Evolutionary conservation across 2,113 vertebrate genomes (phyloP).

Genomic region (Acrocephalus kingi): DNA sequence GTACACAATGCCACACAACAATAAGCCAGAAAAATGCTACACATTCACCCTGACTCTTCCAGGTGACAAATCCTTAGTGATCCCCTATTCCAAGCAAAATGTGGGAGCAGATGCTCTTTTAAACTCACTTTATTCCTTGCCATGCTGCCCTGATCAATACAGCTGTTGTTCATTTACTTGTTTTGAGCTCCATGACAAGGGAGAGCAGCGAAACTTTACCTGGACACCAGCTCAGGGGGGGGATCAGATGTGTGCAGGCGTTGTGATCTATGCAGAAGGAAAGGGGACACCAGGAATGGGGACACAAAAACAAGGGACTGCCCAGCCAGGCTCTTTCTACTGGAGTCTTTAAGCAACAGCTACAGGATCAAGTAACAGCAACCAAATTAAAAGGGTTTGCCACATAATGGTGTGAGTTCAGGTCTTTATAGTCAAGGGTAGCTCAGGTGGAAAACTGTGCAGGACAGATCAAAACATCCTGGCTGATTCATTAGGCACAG

Average conservation of each 20-base stretch:
- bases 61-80: not conserved
- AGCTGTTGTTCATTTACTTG: not conserved
- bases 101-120: not conserved
- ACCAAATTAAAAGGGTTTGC: not conserved
- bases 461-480: not conserved
- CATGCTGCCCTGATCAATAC: not conserved
- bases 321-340: not conserved
- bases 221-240: not conserved
- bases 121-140: not conserved
- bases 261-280: not conserved
- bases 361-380: not conserved
- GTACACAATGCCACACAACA: not conserved
- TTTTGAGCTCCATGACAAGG: not conserved
- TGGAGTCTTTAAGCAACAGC: not conserved
- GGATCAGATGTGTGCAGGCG: not conserved
- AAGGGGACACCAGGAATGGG: constrained; percentile 32
- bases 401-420: not conserved
- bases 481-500: not conserved
- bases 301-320: not conserved
- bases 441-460: not conserved
- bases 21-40: not conserved
- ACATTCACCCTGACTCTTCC: not conserved
- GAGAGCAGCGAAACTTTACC: constrained; percentile 12
- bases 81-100: not conserved
- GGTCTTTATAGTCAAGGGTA: not conserved